Base-by-base conservation (phyloP, 2,797 vertebrate species). In the Lophotriccus pileatus region DNA sequence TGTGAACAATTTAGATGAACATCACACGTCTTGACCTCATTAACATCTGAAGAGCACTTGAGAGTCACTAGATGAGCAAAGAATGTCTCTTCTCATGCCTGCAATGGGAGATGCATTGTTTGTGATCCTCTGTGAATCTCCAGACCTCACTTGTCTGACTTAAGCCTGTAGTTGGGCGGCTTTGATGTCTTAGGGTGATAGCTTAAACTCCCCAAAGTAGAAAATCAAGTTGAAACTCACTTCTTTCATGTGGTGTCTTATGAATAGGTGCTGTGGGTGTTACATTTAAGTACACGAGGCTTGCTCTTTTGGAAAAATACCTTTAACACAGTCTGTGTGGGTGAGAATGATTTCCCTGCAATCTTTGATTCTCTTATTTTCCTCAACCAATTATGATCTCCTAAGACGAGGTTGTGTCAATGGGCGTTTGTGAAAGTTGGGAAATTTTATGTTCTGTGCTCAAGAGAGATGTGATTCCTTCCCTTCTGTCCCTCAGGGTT, bases 141-240 rank as follows among this genome's bases (percentile, higher is more conserved):
- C 62, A 92, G 36, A 73, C 79, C 44, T 88, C 59, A 21, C 39
- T 94, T 6, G 7, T 63, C 87, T 94, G 74, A 52, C 47, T 85
- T 59, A 41, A 73, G 50, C 68, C 53, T 82, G 73, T 27, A 91
- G 49, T 30, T 87, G 74, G 52, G 52, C 0, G 44, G 59, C 73
- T 92, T 92, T 94, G 92, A 94, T 96, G 89, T 88, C 82, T 94
- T 86, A 27, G 21, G 41, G 34, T 94, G 87, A 90, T 87, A 94
- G 55, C 32, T 55, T 25, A 30, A 94, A 76, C 83, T 88, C 77
- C 36, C 63, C 41, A 66, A 43, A 90, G 93, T 49, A 76, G 80
- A 95, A 96, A 92, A 93, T 93, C 86, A 96, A 88, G 86, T 91
- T 89, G 83, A 90, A 96, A 96, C 74, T 73, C 79, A 77, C 76